phyloP scores from a whole-genome alignment of 2,113 vertebrate species.

The Tachysurus vachellii region DNA sequence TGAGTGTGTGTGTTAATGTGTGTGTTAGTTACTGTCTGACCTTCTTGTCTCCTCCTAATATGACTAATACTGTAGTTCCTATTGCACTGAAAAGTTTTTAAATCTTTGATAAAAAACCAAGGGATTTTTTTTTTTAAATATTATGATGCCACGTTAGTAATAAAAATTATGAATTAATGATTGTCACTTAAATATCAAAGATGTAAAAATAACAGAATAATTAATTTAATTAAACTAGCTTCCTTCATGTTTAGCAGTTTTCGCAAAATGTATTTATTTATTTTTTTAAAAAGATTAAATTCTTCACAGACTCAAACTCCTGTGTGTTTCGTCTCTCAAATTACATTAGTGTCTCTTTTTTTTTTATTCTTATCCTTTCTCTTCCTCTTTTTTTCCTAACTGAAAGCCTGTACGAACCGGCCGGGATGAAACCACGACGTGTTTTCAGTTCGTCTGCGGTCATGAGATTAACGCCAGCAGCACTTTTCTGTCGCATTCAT shows the following conservation, averaged over 20 bases:
- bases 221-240: too few species aligned
- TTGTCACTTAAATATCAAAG: too few species aligned
- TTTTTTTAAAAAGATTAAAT: not conserved
- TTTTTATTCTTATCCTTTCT: not conserved
- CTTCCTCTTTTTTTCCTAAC: not conserved
- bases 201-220: not conserved
- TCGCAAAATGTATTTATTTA: not conserved
- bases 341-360: not conserved
- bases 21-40: constrained; percentile 12
- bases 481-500: not conserved
- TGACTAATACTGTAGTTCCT: not conserved
- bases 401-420: not conserved
- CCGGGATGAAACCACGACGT: not conserved
- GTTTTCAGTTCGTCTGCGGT: not conserved
- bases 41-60: not conserved
- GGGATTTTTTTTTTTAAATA: too few species aligned
- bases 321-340: not conserved
- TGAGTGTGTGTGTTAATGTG: constrained; percentile 37
- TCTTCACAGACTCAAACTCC: not conserved
- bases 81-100: not conserved
- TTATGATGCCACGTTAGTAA: too few species aligned
- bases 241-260: not conserved
- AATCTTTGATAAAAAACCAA: too few species aligned
- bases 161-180: too few species aligned
- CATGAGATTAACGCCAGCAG: constrained; percentile 13